phyloP scores from a whole-genome alignment of 1,140 invertebrate genomes.

The Aplysia californica region DNA sequence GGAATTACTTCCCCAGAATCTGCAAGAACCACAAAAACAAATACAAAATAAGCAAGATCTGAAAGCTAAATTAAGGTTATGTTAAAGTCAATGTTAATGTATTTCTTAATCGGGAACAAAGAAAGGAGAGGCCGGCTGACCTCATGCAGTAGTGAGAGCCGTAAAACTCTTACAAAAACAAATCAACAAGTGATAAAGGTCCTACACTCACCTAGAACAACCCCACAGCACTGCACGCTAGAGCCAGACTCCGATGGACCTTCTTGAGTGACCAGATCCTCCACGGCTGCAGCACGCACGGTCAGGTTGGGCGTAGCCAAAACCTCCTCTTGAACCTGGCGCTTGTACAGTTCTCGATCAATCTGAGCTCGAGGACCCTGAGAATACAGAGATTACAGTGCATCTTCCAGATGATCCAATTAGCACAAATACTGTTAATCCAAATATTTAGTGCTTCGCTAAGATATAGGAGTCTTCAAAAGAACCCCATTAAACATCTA shows the following conservation, averaged over 20 bases:
- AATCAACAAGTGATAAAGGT: too few relatives aligned
- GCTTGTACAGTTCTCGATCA: slow-evolving; percentile 86
- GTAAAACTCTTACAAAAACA: slow-evolving; percentile 6
- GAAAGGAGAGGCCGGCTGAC: too few relatives aligned
- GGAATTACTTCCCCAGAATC: slow-evolving; percentile 69
- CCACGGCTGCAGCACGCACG: slow-evolving; percentile 81
- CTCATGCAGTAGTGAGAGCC: not conserved
- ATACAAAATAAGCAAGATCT: too few relatives aligned
- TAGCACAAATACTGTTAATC: too few relatives aligned
- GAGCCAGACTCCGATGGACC: too few relatives aligned
- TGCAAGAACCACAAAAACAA: too few relatives aligned
- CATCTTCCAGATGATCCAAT: too few relatives aligned
- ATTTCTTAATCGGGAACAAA: not conserved
- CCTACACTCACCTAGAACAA: not conserved
- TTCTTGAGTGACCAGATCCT: slow-evolving; percentile 84
- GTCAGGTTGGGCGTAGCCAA: slow-evolving; percentile 77
- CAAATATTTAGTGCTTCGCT: too few relatives aligned
- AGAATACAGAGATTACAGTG: too few relatives aligned
- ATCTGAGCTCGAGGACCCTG: slow-evolving; percentile 89
- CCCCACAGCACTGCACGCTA: slow-evolving; percentile 40
- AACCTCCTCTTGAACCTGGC: slow-evolving; percentile 83
- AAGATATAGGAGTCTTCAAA: too few relatives aligned
- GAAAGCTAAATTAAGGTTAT: too few relatives aligned
- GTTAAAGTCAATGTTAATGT: not conserved
- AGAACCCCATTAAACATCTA: too few relatives aligned